Evolutionary conservation across 2,888 invertebrate genomes (phyloP).

Genomic region (Stenchaetothrips biformis): DNA sequence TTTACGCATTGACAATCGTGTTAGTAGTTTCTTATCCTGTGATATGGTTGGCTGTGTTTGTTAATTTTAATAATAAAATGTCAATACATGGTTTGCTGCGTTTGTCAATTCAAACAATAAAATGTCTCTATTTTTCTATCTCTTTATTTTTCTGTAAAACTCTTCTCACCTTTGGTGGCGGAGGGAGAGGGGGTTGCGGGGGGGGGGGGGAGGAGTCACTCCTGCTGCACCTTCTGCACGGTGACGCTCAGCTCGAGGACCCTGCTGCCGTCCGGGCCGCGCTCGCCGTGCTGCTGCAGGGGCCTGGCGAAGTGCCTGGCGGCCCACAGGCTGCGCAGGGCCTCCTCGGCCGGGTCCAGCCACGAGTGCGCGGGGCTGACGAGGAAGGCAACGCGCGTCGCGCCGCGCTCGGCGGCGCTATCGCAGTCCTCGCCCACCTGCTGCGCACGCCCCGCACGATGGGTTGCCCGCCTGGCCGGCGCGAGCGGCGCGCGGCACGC

Average conservation of each 20-base stretch:
- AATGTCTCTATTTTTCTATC: too few species aligned
- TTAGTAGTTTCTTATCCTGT: too few species aligned
- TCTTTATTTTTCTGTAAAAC: too few species aligned
- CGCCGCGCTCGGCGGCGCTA: background rate
- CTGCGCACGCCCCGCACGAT: background rate
- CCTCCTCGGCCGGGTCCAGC: background rate
- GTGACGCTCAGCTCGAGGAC: background rate
- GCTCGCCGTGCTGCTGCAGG: background rate
- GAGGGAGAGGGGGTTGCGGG: background rate
- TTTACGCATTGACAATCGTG: too few species aligned
- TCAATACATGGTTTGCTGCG: too few species aligned
- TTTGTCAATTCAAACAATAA: too few species aligned
- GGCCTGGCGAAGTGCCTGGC: background rate
- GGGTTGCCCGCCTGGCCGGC: too few species aligned
- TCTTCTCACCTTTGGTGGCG: too few species aligned
- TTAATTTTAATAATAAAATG: too few species aligned
- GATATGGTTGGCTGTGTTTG: too few species aligned
- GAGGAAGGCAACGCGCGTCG: background rate
- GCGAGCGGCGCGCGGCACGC: too few species aligned
- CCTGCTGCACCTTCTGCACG: background rate
- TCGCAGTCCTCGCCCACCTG: background rate
- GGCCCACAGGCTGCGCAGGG: background rate
- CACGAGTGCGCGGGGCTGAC: slow-evolving; percentile 18
- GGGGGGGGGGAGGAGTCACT: background rate
- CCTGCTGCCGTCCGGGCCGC: background rate